Evolutionary conservation across 2,888 invertebrate species (phyloP).

Genomic region (Xiphydria camelus): DNA sequence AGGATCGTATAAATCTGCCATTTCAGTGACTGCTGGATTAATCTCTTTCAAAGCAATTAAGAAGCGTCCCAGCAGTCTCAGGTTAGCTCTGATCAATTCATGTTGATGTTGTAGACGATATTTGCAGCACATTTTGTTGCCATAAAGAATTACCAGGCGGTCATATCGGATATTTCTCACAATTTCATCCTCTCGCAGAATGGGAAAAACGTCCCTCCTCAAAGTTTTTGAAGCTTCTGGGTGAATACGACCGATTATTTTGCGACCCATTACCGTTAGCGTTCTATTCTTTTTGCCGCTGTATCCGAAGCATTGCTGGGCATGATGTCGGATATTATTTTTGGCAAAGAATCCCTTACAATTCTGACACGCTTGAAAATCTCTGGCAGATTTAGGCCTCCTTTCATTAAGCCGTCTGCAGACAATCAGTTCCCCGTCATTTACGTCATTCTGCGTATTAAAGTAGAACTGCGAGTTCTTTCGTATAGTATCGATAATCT

Average conservation of each 20-base stretch:
- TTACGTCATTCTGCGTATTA: slow-evolving; percentile 8
- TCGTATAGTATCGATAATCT: not conserved
- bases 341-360: slow-evolving; percentile 17
- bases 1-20: slow-evolving; percentile 25
- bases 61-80: slow-evolving; percentile 25
- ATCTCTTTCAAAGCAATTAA: slow-evolving; percentile 13
- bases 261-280: slow-evolving; percentile 10
- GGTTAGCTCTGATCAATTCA: slow-evolving; percentile 24
- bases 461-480: not conserved
- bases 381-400: slow-evolving; percentile 9
- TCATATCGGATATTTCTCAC: slow-evolving; percentile 25
- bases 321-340: slow-evolving; percentile 17
- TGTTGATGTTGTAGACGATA: slow-evolving; percentile 17
- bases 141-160: slow-evolving; percentile 26
- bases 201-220: slow-evolving; percentile 21
- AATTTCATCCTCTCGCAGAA: slow-evolving; percentile 26
- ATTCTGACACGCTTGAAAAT: slow-evolving; percentile 18
- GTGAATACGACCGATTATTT: slow-evolving; percentile 17
- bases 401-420: slow-evolving; percentile 11
- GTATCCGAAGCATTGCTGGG: slow-evolving; percentile 3
- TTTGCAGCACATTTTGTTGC: slow-evolving; percentile 25
- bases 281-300: slow-evolving; percentile 3
- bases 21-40: slow-evolving; percentile 20
- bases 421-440: slow-evolving; percentile 15
- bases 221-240: slow-evolving; percentile 17